These are phyloP conservation scores for Rambutsinella grinnellia DNA, from an alignment of 2,888 invertebrate species.

Conservation along the genomic window DNA sequence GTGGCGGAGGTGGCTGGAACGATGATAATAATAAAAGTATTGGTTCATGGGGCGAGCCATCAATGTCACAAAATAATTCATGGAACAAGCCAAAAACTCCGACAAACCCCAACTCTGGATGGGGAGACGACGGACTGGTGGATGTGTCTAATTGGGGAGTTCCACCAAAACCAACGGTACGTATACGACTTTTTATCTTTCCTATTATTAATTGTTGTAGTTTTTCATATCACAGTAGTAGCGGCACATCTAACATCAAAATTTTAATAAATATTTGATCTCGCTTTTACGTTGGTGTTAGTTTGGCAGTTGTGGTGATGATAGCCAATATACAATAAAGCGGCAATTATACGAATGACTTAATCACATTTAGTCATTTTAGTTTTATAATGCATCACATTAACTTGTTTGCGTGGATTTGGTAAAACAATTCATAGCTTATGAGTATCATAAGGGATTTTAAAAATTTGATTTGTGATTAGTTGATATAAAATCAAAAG, in stretches of 20 bases:
- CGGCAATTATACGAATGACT: too few species aligned
- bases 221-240: background rate
- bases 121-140: constrained; percentile 75
- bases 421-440: too few species aligned
- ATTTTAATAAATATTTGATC: background rate
- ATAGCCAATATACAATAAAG: constrained; percentile 42
- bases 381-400: constrained; percentile 3
- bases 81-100: constrained; percentile 71
- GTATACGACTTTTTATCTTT: background rate
- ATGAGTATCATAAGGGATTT: background rate
- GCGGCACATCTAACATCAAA: background rate
- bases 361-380: constrained; percentile 43
- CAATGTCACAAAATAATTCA: constrained; percentile 55
- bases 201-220: background rate
- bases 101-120: constrained; percentile 68
- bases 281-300: constrained; percentile 36
- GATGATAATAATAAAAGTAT: constrained; percentile 68
- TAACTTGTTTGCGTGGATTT: too few species aligned
- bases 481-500: too few species aligned
- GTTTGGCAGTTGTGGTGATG: constrained; percentile 46
- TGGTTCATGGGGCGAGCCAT: constrained; percentile 67
- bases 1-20: constrained; percentile 72
- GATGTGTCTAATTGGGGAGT: constrained; percentile 78
- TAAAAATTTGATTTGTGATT: constrained; percentile 13
- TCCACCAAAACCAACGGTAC: constrained; percentile 70